A percentile compares a stretch with the other conserved stretches of the same genome.
These are phyloP conservation scores for Drosophila anomelani DNA, from an alignment of 2,888 invertebrate species.

Conservation along the genomic window DNA sequence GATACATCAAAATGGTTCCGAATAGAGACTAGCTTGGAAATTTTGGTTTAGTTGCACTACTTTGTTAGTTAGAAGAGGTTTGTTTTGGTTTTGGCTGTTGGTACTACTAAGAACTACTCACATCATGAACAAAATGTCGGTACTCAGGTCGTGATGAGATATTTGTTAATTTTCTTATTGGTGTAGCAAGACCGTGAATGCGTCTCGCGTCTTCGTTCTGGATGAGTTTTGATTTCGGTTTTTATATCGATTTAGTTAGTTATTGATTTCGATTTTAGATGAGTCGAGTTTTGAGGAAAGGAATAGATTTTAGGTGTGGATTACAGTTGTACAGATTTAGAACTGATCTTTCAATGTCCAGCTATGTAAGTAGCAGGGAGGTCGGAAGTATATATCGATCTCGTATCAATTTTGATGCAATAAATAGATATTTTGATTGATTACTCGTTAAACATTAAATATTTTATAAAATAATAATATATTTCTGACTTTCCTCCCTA, in stretches of 20 bases:
- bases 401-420: not conserved
- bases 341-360: slow-evolving; percentile 13
- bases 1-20: slow-evolving; percentile 17
- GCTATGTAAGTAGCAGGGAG: not conserved
- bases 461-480: too few species aligned
- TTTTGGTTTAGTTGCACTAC: slow-evolving; percentile 51
- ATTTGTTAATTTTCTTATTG: slow-evolving; percentile 85
- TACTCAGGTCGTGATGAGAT: slow-evolving; percentile 85
- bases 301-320: slow-evolving; percentile 76
- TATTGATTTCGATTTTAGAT: slow-evolving; percentile 52
- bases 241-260: slow-evolving; percentile 45
- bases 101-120: slow-evolving; percentile 83
- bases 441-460: not conserved
- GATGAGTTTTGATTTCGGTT: slow-evolving; percentile 80
- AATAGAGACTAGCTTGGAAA: slow-evolving; percentile 22
- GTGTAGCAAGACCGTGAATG: slow-evolving; percentile 85
- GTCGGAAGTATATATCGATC: not conserved
- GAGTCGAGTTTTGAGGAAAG: slow-evolving; percentile 67
- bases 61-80: slow-evolving; percentile 40
- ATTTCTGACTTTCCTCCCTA: not conserved
- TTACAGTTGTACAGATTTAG: slow-evolving; percentile 51
- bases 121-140: slow-evolving; percentile 85
- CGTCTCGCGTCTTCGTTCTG: slow-evolving; percentile 85
- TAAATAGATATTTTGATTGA: not conserved
- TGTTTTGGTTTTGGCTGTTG: slow-evolving; percentile 45